Conservation (phyloP, 2,888 invertebrate genomes). For the Achlya flavicornis region DNA sequence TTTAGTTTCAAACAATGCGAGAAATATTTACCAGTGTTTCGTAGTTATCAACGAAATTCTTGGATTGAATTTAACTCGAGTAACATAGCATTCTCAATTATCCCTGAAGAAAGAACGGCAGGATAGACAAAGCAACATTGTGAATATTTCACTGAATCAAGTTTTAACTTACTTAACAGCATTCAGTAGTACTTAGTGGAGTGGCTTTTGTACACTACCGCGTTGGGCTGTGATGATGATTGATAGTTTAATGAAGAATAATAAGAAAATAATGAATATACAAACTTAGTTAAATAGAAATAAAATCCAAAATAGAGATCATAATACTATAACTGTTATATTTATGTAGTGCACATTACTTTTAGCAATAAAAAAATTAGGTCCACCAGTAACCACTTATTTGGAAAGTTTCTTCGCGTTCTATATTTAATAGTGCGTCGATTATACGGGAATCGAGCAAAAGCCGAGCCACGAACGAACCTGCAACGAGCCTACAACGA, state of each 20-base stretch:
- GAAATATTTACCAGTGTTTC: background rate
- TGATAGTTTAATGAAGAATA: background rate
- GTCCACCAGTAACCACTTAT: too few relatives aligned
- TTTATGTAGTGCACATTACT: too few relatives aligned
- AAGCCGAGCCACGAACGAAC: too few relatives aligned
- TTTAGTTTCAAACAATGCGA: background rate
- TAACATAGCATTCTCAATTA: conserved; percentile 48
- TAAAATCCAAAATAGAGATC: too few relatives aligned
- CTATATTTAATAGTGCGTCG: too few relatives aligned
- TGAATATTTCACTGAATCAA: conserved; percentile 36
- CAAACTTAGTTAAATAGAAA: too few relatives aligned
- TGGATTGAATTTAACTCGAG: conserved; percentile 32
- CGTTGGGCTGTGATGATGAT: background rate
- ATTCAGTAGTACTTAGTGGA: conserved; percentile 35
- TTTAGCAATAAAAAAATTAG: too few relatives aligned
- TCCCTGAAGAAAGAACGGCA: conserved; percentile 35
- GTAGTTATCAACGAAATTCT: conserved; percentile 24
- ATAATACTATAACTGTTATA: too few relatives aligned
- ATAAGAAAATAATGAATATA: background rate
- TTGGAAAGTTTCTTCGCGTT: too few relatives aligned
- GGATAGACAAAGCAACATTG: conserved; percentile 49
- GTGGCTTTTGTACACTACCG: background rate
- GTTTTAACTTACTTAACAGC: conserved; percentile 51
- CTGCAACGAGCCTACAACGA: too few relatives aligned
- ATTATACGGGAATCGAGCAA: too few relatives aligned